Evolutionary conservation across 1,140 invertebrate species (phyloP), one percentile per base, ranked within the genome.

Genomic region (Thalassaphorura encarpata): DNA sequence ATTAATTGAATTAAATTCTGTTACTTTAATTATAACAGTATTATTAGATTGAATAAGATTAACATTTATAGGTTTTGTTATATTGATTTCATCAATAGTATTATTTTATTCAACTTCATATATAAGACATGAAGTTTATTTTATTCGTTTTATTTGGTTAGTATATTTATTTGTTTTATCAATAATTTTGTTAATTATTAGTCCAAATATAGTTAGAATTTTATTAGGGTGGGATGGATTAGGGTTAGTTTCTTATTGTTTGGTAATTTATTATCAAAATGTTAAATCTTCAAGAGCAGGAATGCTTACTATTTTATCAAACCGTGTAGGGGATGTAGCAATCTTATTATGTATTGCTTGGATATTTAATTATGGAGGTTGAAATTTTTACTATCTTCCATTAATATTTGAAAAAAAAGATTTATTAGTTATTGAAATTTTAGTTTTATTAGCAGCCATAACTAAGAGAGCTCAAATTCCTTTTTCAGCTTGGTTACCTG

Each of bases 381-480:
- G 71, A 72, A 75, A 67, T 76, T 75, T 73, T 75, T 70, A 69
- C 70, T 63, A 45, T 58, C 29, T 60, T 2, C 23, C 53, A 21
- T 47, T 31, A 65, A 67, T 73, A 67, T 71, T 72, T 24, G 19
- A 21, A 24, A 47, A 26, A 8, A 8, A 8, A 27, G 18, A 47
- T 27, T 21, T 58, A 65, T 60, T 66, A 61, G 58, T 76, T 60
- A 68, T 78, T 71, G 66, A 71, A 8, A 51, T 66, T 53, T 68
- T 78, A 68, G 66, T 80, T 47, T 66, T 77, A 47, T 67, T 79
- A 64, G 76, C 75, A 2, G 69, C 73, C 47, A 75, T 83, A 71
- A 84, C 82, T 61, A 85, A 85, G 72, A 84, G 80, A 62, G 81
- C 81, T 67, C 80, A 84, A 73, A 76, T 83, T 75, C 80, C 80